Base-by-base conservation (phyloP, 2,888 invertebrate genomes). In the Cenopis cana region DNA sequence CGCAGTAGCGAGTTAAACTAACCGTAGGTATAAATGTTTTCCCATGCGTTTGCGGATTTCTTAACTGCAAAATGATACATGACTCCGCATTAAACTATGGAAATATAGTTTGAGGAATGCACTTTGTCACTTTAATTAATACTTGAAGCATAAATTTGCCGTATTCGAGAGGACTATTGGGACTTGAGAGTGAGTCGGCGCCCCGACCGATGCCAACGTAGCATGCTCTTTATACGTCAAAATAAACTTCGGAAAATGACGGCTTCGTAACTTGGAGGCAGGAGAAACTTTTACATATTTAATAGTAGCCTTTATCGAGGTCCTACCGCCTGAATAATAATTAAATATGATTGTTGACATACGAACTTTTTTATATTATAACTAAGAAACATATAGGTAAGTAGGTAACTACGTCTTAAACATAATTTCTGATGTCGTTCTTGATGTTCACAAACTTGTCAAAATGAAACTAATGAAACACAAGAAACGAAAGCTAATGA, bases 1-100 rank as follows among this genome's bases (percentile, higher is more conserved):
- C 78, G 79, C 75, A 62, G 78, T 75, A 77, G 78, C 74, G 77
- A 74, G 75, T 76, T 76, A 75, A 69, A 69, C 60, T 74, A 74
- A 76, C 75, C 59, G 68, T 57, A n/a, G n/a, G n/a, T n/a, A 55
- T 71, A 68, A 69, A 71, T 50, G 49, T 62, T 73, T 62, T 72
- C 74, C 72, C 72, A 73, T 74, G 73, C 73, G 70, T 72, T 73
- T 62, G 65, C 66, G 52, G 49, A 73, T 56, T 74, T 62, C 69
- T 70, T 73, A 71, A 73, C 74, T 62, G 74, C 73, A 76, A 75
- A 76, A 74, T 76, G 73, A 74, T 75, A 62, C 68, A 74, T 69
- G 64, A 60, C 60, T 65, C 33, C 41, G 68, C 72, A 73, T 75
- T 70, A 73, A 56, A 72, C 68, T 50, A 46, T 66, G 20, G 50